phyloP scores from a whole-genome alignment of 2,888 invertebrate genomes.

The Craniophora ligustri region DNA sequence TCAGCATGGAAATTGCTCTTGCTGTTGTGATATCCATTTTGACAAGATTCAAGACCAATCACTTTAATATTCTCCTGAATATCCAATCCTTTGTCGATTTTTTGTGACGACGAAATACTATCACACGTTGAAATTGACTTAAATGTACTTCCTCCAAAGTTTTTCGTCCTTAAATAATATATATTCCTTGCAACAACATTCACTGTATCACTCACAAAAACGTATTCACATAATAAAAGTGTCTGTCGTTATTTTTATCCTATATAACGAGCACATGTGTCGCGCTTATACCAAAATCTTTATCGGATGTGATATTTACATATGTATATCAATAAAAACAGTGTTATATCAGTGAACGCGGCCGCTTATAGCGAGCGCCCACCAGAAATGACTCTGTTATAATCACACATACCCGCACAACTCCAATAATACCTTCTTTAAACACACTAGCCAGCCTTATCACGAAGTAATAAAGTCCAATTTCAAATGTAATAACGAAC shows the following conservation, averaged over 20 bases:
- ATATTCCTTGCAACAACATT: background rate
- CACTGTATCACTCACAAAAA: slow-evolving; percentile 5
- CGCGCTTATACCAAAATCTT: slow-evolving; percentile 25
- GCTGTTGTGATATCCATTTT: slow-evolving; percentile 87
- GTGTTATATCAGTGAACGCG: slow-evolving; percentile 27
- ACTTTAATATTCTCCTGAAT: background rate
- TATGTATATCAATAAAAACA: slow-evolving; percentile 44
- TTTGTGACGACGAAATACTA: background rate
- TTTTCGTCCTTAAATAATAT: background rate
- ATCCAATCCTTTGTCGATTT: background rate
- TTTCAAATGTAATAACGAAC: slow-evolving; percentile 5
- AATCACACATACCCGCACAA: slow-evolving; percentile 35
- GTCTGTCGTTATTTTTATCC: slow-evolving; percentile 16
- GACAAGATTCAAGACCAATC: background rate
- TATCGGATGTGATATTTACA: slow-evolving; percentile 44
- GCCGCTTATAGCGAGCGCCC: slow-evolving; percentile 30
- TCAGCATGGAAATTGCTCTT: slow-evolving; percentile 90
- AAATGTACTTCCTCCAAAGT: background rate
- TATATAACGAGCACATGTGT: slow-evolving; percentile 18
- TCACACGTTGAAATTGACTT: background rate
- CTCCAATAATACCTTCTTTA: background rate
- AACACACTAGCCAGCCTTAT: slow-evolving; percentile 6
- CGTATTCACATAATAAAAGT: slow-evolving; percentile 1
- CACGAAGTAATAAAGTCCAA: background rate
- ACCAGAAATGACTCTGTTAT: slow-evolving; percentile 36